phyloP scores from a whole-genome alignment of 2,113 vertebrate genomes.

The Paramisgurnus dabryanus region DNA sequence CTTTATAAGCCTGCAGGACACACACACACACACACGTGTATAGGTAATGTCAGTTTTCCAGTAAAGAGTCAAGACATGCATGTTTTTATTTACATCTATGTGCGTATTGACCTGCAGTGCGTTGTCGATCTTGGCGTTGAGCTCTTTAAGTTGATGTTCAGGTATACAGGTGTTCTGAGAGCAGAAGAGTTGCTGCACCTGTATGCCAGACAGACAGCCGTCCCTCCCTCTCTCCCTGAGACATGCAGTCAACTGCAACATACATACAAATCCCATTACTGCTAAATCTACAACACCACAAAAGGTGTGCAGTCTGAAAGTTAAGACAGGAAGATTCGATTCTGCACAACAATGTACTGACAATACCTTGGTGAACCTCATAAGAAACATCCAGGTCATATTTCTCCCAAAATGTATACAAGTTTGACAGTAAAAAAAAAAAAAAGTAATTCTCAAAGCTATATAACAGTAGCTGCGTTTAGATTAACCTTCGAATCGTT shows the following conservation, averaged over 20 bases:
- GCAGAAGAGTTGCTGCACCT: slow-evolving; percentile 98
- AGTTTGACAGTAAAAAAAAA: too few species aligned
- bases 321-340: too few species aligned
- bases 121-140: slow-evolving; percentile 93
- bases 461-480: too few species aligned
- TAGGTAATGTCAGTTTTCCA: background rate
- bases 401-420: too few species aligned
- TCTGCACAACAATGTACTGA: too few species aligned
- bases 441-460: too few species aligned
- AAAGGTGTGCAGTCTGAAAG: too few species aligned
- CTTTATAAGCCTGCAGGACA: slow-evolving; percentile 85
- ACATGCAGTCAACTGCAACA: slow-evolving; percentile 84
- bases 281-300: too few species aligned
- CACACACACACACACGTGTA: background rate
- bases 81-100: background rate
- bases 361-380: too few species aligned
- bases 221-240: slow-evolving; percentile 91
- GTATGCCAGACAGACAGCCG: slow-evolving; percentile 91
- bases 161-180: slow-evolving; percentile 91
- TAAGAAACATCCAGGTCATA: too few species aligned
- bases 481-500: too few species aligned
- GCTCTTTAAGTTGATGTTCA: slow-evolving; percentile 96
- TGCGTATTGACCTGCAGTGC: slow-evolving; percentile 85
- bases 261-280: slow-evolving; percentile 5
- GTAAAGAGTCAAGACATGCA: background rate